Evolutionary conservation across 2,797 vertebrate species (phyloP).

Genomic region (Pitangus sulphuratus): DNA sequence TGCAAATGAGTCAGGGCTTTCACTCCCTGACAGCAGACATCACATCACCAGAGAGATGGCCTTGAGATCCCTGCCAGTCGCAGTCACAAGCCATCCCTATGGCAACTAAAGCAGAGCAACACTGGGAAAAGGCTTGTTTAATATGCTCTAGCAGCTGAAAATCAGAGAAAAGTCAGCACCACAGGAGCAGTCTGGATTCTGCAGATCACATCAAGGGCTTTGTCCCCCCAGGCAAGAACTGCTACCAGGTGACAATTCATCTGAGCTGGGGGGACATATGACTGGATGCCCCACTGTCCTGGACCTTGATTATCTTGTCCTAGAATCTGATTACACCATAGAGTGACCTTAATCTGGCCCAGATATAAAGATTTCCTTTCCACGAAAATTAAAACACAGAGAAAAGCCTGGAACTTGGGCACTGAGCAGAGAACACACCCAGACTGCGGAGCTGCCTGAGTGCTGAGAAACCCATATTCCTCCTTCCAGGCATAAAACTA

Average conservation of each 20-base stretch:
- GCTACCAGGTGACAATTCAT: not conserved
- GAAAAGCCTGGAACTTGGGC: not conserved
- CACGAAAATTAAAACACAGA: not conserved
- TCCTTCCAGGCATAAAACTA: not conserved
- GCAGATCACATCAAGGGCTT: not conserved
- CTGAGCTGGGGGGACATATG: not conserved
- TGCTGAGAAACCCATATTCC: not conserved
- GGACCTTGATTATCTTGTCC: not conserved
- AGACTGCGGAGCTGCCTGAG: not conserved
- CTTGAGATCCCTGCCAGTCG: conserved; percentile 58
- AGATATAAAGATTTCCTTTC: not conserved
- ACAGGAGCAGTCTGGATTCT: conserved; percentile 1
- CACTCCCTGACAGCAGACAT: conserved; percentile 55
- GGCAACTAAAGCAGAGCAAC: conserved; percentile 43
- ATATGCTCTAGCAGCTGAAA: conserved; percentile 47
- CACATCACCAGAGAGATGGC: conserved; percentile 69
- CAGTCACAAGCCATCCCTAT: conserved; percentile 63
- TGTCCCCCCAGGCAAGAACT: not conserved
- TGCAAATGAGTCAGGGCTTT: conserved; percentile 64
- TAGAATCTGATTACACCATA: not conserved
- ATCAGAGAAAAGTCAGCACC: conserved; percentile 19
- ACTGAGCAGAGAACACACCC: not conserved
- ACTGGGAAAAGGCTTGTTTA: conserved; percentile 30
- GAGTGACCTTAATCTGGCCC: not conserved
- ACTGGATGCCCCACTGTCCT: fast-evolving